Evolutionary conservation across 2,888 invertebrate species (phyloP), one percentile per base, ranked within the genome.

Genomic region (Vanessa cardui): DNA sequence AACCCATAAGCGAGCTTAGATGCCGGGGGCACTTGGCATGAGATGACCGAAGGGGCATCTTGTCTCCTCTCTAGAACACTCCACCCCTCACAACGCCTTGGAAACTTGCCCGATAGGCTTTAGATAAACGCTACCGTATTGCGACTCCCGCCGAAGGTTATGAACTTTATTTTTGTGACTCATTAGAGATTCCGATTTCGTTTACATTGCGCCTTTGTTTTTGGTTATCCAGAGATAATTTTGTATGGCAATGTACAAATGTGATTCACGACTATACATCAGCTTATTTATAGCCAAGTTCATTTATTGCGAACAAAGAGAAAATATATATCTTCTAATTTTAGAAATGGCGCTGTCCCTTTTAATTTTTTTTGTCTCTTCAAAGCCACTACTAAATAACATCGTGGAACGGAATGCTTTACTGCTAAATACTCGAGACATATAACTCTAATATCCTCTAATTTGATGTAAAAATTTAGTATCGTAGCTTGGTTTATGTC

Each of bases 21-120:
- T 68, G 77, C 65, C 64, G 74, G 66, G 72, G 75, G 78, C 78
- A 81, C 82, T 87, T 86, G 84, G 85, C 86, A 86, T 78, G 75
- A 75, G 79, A 74, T 78, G 78, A 72, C 76, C 78, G 73, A 73
- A 80, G 79, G 80, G 83, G 80, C 77, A 81, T 80, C 78, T 84
- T 85, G 84, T 84, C 83, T 64, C 46, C 58, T 78, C 73, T 72
- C 69, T 69, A 77, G 59, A 68, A 62, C 78, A 75, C 75, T 78
- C 82, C 78, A 74, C 80, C 78, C 74, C 78, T 77, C 79, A 73
- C 71, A 83, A 81, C 78, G 80, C 80, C 84, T 90, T 90, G 90
- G 90, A 89, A 86, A 72, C 76, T 80, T 89, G 90, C 90, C 90
- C 88, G 86, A 80, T 83, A 82, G 81, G 81, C 85, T 84, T 83